Base-by-base conservation (phyloP, 2,797 vertebrate species). In the Iguana delicatissima region DNA sequence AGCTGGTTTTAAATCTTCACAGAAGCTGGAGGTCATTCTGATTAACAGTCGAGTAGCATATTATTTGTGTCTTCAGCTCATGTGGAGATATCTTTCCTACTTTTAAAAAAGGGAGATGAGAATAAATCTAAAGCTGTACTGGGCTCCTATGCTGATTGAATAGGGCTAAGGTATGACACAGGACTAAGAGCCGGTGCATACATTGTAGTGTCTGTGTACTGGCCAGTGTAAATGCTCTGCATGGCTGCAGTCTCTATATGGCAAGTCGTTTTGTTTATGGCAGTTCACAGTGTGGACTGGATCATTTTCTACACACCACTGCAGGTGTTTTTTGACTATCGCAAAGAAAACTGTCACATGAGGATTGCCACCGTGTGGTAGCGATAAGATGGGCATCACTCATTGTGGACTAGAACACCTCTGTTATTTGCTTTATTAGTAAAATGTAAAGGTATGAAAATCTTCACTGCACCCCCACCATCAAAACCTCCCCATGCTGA, bases 251-350 rank as follows among this genome's bases (percentile, higher is more conserved):
- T 42, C 84, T 16, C 67, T 38, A 81, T 80, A 57, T 69, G 59
- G 72, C 18, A 91, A 83, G 59, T 38, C 32, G 73, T 76, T 67
- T 55, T 52, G 32, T 67, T n/a, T 35, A 59, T 16, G 62, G 55
- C 57, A 52, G 57, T 29, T 67, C 32, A 38, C n/a, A 55, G 9
- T 73, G 24, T 32, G 13, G n/a, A 82, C 6, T 55, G 72, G 57
- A 80, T 80, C 14, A 42, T 62, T 80, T 89, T 80, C 77, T 86
- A 9, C 20, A n/a, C 46, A 32, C 57, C 55, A 26, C 29, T 55
- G 73, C 73, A 88, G 85, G 10, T 64, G 80, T 72, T 88, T 88
- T 88, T 84, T 77, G 73, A 20, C 32, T 77, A 35, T 69, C 72
- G 6, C 26, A 50, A 24, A 50, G 72, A 38, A 42, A 80, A 42